phyloP scores from a whole-genome alignment of 2,113 vertebrate genomes.

The Anhinga anhinga region DNA sequence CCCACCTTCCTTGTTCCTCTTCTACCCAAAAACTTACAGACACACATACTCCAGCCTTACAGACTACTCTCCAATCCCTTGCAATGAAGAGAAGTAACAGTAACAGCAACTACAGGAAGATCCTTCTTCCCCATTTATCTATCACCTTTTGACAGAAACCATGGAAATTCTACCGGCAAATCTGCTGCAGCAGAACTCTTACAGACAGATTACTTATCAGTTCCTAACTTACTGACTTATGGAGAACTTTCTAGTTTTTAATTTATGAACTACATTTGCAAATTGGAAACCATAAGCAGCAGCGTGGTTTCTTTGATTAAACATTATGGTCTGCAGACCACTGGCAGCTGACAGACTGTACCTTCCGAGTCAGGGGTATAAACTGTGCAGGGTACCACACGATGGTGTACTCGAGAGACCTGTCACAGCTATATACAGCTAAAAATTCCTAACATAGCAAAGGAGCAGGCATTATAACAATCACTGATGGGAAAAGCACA shows the following conservation, averaged over 20 bases:
- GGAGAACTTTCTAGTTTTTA: background rate
- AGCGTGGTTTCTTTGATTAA: background rate
- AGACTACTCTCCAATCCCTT: background rate
- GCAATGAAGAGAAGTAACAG: background rate
- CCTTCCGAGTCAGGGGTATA: background rate
- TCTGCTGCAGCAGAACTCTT: background rate
- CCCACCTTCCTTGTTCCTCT: background rate
- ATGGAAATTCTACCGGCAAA: background rate
- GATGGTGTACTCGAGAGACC: background rate
- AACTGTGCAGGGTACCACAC: background rate
- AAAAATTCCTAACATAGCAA: background rate
- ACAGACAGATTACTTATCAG: background rate
- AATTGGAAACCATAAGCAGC: background rate
- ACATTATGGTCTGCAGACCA: background rate
- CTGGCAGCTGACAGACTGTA: background rate
- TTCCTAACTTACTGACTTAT: background rate
- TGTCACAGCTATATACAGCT: background rate
- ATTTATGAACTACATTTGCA: background rate
- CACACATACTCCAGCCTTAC: background rate
- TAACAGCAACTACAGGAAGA: background rate
- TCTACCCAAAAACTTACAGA: background rate
- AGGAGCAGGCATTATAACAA: background rate
- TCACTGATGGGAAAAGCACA: background rate
- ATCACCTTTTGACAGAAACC: background rate
- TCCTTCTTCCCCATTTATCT: background rate